Conservation (phyloP, 2,797 vertebrate genomes). For the Megalops cyprinoides region DNA sequence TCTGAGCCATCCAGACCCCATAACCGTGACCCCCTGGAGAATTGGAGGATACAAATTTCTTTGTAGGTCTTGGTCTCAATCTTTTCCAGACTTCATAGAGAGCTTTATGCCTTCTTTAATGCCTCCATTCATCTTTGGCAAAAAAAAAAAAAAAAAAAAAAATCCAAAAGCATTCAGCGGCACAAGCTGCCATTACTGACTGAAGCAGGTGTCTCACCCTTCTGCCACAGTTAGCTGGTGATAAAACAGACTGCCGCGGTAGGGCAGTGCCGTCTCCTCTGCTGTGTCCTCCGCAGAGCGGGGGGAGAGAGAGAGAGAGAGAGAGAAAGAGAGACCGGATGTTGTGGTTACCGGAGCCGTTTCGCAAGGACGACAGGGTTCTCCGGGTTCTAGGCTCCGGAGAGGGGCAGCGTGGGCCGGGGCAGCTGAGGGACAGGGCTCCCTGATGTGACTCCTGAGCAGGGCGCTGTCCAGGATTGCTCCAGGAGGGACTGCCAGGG, state of each 20-base stretch:
- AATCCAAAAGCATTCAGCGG: conserved; percentile 2
- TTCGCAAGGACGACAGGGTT: background rate
- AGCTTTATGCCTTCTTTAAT: conserved; percentile 7
- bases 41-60: too few species aligned
- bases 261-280: conserved; percentile 9
- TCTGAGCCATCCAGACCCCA: too few species aligned
- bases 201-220: conserved; percentile 32
- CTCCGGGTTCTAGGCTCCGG: too few species aligned
- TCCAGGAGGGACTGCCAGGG: conserved; percentile 53
- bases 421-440: conserved; percentile 50
- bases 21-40: too few species aligned
- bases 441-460: background rate
- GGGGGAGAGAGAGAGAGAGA: too few species aligned
- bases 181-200: conserved; percentile 29
- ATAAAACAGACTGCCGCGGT: background rate
- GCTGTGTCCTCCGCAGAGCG: background rate
- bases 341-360: background rate
- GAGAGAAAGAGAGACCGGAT: background rate
- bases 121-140: background rate
- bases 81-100: conserved; percentile 21
- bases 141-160: too few species aligned
- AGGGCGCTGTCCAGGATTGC: conserved; percentile 22
- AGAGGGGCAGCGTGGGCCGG: too few species aligned
- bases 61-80: conserved; percentile 5
- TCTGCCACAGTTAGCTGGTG: conserved; percentile 25